phyloP scores from a whole-genome alignment of 2,888 invertebrate species.

The Protophormia terraenovae region DNA sequence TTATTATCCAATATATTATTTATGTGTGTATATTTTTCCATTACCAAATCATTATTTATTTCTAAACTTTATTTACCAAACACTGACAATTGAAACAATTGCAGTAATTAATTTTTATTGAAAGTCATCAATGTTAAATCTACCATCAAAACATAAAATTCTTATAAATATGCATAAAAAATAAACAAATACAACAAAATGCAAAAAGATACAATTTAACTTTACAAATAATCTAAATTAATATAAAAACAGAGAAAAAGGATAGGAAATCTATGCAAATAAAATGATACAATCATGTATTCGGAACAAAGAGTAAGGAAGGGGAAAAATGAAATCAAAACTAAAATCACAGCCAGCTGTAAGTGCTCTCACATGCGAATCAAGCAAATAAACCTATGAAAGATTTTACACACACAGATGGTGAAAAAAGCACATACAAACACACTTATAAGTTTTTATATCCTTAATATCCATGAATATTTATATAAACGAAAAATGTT shows the following conservation, averaged over 20 bases:
- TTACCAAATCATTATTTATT: conserved; percentile 35
- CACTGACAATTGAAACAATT: conserved; percentile 45
- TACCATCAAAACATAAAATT: conserved; percentile 48
- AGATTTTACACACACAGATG: conserved; percentile 16
- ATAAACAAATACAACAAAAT: conserved; percentile 26
- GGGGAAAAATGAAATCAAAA: background rate
- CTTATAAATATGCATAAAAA: conserved; percentile 50
- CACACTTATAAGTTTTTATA: background rate
- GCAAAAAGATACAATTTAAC: conserved; percentile 16
- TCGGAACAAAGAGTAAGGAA: background rate
- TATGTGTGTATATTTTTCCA: background rate
- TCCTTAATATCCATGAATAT: conserved; percentile 47
- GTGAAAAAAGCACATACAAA: background rate
- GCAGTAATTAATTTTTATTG: conserved; percentile 60
- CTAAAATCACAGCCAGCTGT: conserved; percentile 44
- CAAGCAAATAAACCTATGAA: background rate
- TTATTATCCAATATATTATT: background rate
- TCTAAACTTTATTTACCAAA: conserved; percentile 49
- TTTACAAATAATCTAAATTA: conserved; percentile 57
- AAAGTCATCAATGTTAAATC: conserved; percentile 49
- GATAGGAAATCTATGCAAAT: conserved; percentile 22
- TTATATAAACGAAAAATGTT: conserved; percentile 12
- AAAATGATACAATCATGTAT: background rate
- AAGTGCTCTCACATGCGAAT: background rate
- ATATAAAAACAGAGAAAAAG: background rate